Evolutionary conservation across 2,113 vertebrate species (phyloP).

Genomic region (Ceyx margarethae): DNA sequence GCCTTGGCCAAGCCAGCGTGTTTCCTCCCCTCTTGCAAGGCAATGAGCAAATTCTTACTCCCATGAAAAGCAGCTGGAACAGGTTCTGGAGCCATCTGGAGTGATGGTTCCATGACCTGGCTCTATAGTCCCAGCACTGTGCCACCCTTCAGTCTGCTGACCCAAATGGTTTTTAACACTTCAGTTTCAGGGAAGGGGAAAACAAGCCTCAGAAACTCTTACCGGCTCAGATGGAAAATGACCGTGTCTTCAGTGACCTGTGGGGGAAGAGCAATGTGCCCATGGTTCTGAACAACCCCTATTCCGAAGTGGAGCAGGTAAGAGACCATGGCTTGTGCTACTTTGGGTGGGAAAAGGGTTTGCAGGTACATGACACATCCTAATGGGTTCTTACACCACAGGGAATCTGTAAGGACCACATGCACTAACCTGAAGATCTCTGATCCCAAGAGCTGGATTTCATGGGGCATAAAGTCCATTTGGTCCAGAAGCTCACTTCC

Average conservation of each 20-base stretch:
- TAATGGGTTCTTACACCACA: background rate
- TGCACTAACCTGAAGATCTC: background rate
- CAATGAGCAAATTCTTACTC: fast-evolving
- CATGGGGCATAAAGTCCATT: fast-evolving
- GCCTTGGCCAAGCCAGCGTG: background rate
- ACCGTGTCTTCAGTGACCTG: slow-evolving; percentile 74
- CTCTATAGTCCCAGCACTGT: background rate
- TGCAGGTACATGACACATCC: fast-evolving
- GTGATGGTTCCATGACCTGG: background rate
- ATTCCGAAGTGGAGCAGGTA: slow-evolving; percentile 85
- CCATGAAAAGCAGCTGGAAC: background rate
- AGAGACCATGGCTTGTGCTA: background rate
- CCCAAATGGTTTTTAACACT: background rate
- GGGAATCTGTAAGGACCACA: fast-evolving
- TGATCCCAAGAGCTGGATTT: background rate
- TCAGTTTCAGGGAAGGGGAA: slow-evolving; percentile 80
- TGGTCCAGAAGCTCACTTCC: background rate
- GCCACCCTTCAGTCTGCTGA: background rate
- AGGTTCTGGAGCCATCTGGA: background rate
- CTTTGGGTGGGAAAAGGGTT: background rate
- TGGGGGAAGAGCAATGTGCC: slow-evolving; percentile 77
- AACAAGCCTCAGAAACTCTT: slow-evolving; percentile 71
- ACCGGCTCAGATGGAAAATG: slow-evolving; percentile 76
- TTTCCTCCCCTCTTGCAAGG: background rate
- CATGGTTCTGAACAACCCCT: slow-evolving; percentile 79